Conservation (phyloP, 2,113 vertebrate species). For the Microcebus jonahi region DNA sequence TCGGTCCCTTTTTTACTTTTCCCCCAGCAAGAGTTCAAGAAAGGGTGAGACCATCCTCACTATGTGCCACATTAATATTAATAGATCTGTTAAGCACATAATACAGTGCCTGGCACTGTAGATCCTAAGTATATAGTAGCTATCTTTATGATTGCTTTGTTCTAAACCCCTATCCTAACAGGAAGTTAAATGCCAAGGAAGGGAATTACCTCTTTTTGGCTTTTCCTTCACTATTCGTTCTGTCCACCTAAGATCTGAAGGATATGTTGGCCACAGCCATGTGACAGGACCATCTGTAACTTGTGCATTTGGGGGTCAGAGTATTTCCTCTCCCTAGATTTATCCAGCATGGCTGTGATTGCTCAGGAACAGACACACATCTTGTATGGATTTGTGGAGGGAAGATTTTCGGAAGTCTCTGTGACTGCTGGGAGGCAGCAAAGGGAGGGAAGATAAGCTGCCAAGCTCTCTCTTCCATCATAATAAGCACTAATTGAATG, state of each 20-base stretch:
- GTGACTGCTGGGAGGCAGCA: constrained; percentile 11
- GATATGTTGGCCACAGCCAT: not conserved
- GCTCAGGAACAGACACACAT: constrained; percentile 43
- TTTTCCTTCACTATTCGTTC: not conserved
- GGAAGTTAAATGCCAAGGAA: not conserved
- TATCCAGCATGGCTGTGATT: not conserved
- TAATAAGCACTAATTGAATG: constrained; percentile 62
- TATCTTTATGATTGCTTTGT: not conserved
- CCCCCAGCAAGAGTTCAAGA: not conserved
- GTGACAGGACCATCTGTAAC: constrained; percentile 55
- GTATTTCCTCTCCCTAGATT: constrained; percentile 46
- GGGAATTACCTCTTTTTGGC: not conserved
- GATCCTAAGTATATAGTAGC: not conserved
- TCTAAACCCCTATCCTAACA: not conserved
- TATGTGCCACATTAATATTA: not conserved
- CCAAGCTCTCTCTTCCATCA: constrained; percentile 39
- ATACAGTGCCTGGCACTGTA: not conserved
- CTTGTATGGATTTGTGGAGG: not conserved
- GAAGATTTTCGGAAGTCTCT: constrained; percentile 50
- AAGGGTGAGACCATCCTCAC: not conserved
- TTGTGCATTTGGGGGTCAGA: constrained; percentile 4
- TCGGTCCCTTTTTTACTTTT: not conserved
- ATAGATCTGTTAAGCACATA: not conserved
- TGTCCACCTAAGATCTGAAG: not conserved
- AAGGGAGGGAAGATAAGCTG: not conserved